Evolutionary conservation across 2,888 invertebrate genomes (phyloP), one percentile per base, ranked within the genome.

Genomic region (Dryomyza anilis): DNA sequence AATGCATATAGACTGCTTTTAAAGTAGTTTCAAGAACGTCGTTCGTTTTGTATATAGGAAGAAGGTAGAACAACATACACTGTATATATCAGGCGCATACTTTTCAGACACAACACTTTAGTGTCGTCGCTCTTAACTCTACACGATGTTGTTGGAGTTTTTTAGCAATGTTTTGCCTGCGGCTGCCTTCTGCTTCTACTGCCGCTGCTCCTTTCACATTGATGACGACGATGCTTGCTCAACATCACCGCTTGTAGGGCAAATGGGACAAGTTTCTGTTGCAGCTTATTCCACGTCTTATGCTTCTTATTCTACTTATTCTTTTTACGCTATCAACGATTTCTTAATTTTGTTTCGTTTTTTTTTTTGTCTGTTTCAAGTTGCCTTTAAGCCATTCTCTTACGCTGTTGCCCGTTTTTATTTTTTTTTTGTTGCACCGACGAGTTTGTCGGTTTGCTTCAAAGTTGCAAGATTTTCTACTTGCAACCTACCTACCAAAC

Each of bases 241-340:
- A n/a, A n/a, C n/a, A n/a, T n/a, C n/a, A n/a, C n/a, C n/a, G 48
- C 46, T 59, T 59, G 48, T 59, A 58, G 58, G 58, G 58, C 58
- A 58, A 58, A 58, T 58, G 59, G 59, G 48, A 48, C 59, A 59
- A 48, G 59, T 59, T 46, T 30, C 33, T 59, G 29, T n/a, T n/a
- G n/a, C n/a, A n/a, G n/a, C n/a, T n/a, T n/a, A n/a, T n/a, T n/a
- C n/a, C n/a, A n/a, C n/a, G n/a, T 57, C 16, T 25, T n/a, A 39
- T 19, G 10, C 46, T 16, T n/a, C n/a, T n/a, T n/a, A n/a, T n/a
- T n/a, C n/a, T n/a, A n/a, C n/a, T n/a, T n/a, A n/a, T n/a, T n/a
- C n/a, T n/a, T n/a, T n/a, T n/a, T n/a, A n/a, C n/a, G n/a, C n/a
- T n/a, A n/a, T n/a, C n/a, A n/a, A n/a, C n/a, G n/a, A n/a, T n/a